phyloP scores from a whole-genome alignment of 2,797 vertebrate genomes.

The Chanos chanos region DNA sequence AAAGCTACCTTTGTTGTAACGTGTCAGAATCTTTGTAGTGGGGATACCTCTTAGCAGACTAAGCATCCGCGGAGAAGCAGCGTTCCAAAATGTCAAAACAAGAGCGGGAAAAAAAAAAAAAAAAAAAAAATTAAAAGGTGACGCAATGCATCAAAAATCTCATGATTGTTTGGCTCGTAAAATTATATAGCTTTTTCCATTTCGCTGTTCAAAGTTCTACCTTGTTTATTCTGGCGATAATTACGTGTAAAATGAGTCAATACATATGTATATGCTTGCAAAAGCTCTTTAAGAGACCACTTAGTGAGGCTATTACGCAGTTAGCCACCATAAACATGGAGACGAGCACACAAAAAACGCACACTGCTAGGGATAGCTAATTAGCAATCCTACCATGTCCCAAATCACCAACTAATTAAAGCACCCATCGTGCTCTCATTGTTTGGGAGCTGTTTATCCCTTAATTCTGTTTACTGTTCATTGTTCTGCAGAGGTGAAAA shows the following conservation, averaged over 20 bases:
- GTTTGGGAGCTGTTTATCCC: slow-evolving; percentile 39
- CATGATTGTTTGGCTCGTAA: slow-evolving; percentile 70
- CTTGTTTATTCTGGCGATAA: slow-evolving; percentile 61
- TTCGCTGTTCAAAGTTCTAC: slow-evolving; percentile 69
- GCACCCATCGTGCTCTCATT: slow-evolving; percentile 29
- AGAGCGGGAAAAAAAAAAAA: slow-evolving; percentile 26
- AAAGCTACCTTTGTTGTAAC: too few relatives aligned
- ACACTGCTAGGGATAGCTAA: slow-evolving; percentile 43
- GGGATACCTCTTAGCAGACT: too few relatives aligned
- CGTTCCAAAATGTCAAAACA: slow-evolving; percentile 42
- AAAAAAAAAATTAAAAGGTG: too few relatives aligned
- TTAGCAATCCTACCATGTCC: slow-evolving; percentile 36
- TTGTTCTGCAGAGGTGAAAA: slow-evolving; percentile 27
- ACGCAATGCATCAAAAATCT: slow-evolving; percentile 62
- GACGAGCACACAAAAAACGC: slow-evolving; percentile 30
- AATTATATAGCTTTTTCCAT: slow-evolving; percentile 80
- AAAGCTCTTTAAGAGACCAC: slow-evolving; percentile 49
- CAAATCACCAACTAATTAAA: slow-evolving; percentile 45
- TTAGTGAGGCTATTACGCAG: slow-evolving; percentile 48
- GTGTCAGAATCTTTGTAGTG: too few relatives aligned
- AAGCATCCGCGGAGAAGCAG: too few relatives aligned
- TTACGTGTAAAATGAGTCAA: slow-evolving; percentile 55
- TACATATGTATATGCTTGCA: slow-evolving; percentile 53
- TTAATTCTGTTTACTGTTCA: slow-evolving; percentile 37
- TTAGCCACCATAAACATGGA: slow-evolving; percentile 43